Percentiles rank a stretch among this genome's conserved stretches.
Evolutionary conservation across 2,888 invertebrate species (phyloP).

Genomic region (Acanthacorydalis orientalis): DNA sequence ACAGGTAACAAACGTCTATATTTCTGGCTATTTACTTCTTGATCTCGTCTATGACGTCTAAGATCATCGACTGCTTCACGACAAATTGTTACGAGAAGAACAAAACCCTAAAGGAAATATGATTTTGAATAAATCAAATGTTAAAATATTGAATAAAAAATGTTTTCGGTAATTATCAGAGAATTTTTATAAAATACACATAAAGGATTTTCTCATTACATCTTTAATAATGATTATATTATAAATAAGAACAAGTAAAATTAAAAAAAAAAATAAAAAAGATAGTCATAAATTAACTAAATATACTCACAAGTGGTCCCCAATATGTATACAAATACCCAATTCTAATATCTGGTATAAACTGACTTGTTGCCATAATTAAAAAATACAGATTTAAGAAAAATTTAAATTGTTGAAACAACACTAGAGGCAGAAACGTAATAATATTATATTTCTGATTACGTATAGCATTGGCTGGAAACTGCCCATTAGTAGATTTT

Average conservation of each 20-base stretch:
- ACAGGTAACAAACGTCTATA: conserved; percentile 62
- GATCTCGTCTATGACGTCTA: conserved; percentile 79
- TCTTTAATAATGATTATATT: too few species aligned
- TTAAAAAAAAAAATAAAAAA: too few species aligned
- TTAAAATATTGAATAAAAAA: too few species aligned
- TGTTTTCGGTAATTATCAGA: too few species aligned
- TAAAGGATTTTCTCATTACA: too few species aligned
- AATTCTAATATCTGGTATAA: conserved; percentile 90
- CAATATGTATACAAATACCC: conserved; percentile 98
- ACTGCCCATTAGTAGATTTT: conserved; percentile 61
- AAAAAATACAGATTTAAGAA: conserved; percentile 97
- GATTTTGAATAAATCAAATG: too few species aligned
- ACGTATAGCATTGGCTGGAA: conserved; percentile 87
- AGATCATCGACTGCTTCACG: conserved; percentile 96
- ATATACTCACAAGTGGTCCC: conserved; percentile 68
- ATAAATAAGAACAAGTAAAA: too few species aligned
- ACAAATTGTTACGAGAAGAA: conserved; percentile 85
- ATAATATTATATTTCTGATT: conserved; percentile 96
- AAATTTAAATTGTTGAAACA: conserved; percentile 97
- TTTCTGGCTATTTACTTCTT: conserved; percentile 88
- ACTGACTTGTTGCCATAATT: conserved; percentile 95
- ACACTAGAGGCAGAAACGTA: conserved; percentile 77
- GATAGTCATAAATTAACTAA: not conserved
- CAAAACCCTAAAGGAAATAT: conserved; percentile 53
- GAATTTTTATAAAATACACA: too few species aligned